These are phyloP conservation scores for Wiebesia pumilae DNA, from an alignment of 1,140 invertebrate genomes.

Conservation along the genomic window DNA sequence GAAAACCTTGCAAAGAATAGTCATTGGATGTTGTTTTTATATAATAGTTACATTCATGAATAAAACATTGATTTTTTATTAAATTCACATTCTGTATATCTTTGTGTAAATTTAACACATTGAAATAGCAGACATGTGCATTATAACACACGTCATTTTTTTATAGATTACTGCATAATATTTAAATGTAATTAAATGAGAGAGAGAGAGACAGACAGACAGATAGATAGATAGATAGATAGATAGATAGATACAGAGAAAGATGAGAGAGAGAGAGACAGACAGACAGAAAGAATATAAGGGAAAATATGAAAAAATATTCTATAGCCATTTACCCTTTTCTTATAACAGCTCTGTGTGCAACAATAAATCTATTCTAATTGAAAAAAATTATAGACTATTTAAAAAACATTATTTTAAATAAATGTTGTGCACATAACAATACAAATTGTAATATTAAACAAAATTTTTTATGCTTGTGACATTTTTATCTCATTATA, in stretches of 20 bases:
- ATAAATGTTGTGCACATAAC: conserved; percentile 51
- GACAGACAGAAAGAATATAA: neutral
- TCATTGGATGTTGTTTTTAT: conserved; percentile 43
- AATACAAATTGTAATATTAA: conserved; percentile 53
- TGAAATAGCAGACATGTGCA: conserved; percentile 3
- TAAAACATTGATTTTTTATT: conserved; percentile 49
- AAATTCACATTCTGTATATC: conserved; percentile 49
- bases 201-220: neutral
- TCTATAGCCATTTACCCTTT: conserved; percentile 33
- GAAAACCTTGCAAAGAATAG: conserved; percentile 73
- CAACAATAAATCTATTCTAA: conserved; percentile 38
- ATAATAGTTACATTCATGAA: conserved; percentile 44
- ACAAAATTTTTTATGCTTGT: conserved; percentile 47
- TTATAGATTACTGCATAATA: conserved; percentile 33
- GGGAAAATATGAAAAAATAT: conserved; percentile 21
- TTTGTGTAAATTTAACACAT: conserved; percentile 23
- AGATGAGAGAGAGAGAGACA: neutral
- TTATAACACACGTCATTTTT: conserved; percentile 40
- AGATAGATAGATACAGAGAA: neutral
- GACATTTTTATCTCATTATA: conserved; percentile 46
- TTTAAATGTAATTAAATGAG: conserved; percentile 30
- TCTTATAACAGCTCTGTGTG: conserved; percentile 43
- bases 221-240: neutral
- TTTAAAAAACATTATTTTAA: conserved; percentile 36
- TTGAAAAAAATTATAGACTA: conserved; percentile 38